A percentile compares a stretch with the other conserved stretches of the same genome.
phyloP scores from a whole-genome alignment of 2,797 vertebrate genomes.

The Spondyliosoma cantharus region DNA sequence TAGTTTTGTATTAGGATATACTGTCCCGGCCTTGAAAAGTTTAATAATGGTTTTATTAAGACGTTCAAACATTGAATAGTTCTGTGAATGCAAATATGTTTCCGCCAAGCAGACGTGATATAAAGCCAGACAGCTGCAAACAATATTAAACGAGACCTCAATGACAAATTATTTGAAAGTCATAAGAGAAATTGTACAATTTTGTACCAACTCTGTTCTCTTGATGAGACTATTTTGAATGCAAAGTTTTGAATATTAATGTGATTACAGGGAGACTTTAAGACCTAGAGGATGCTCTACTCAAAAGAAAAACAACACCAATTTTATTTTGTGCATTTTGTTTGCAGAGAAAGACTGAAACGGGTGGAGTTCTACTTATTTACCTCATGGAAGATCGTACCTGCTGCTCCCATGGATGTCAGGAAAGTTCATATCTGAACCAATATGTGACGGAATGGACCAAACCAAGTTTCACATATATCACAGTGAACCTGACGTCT shows the following conservation, averaged over 20 bases:
- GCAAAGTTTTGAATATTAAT: not conserved
- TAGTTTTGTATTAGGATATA: not conserved
- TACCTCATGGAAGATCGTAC: slow-evolving; percentile 15
- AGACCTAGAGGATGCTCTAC: not conserved
- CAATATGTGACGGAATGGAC: slow-evolving; percentile 25
- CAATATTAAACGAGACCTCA: not conserved
- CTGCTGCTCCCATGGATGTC: slow-evolving; percentile 1
- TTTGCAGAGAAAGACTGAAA: slow-evolving; percentile 64
- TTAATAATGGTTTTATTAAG: not conserved
- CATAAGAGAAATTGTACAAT: not conserved
- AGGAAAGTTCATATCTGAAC: not conserved
- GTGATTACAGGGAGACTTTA: not conserved
- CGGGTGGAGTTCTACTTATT: not conserved
- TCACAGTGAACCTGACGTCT: not conserved
- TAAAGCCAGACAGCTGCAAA: not conserved
- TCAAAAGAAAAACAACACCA: not conserved
- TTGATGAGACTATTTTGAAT: not conserved
- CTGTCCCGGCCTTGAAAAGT: not conserved
- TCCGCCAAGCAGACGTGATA: not conserved
- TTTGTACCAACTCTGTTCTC: slow-evolving; percentile 4
- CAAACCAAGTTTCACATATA: slow-evolving; percentile 13
- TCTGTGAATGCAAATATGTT: too few relatives aligned
- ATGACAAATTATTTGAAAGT: not conserved
- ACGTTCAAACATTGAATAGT: not conserved
- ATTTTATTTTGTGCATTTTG: slow-evolving; percentile 29